Base-by-base conservation (phyloP, 2,888 invertebrate species). In the Athripsodes cinereus region DNA sequence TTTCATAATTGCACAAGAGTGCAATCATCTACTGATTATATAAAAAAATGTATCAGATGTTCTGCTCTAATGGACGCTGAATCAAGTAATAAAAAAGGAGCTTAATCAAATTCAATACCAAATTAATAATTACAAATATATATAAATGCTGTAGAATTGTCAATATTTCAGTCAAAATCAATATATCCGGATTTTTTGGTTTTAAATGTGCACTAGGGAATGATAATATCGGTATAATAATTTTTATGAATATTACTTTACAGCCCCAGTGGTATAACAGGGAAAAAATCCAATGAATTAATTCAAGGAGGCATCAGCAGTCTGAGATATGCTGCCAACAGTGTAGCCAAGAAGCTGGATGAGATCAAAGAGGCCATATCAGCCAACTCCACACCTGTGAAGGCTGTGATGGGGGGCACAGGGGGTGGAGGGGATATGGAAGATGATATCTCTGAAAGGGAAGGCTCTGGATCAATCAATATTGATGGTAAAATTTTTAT, bases 301-400 rank as follows among this genome's bases (percentile, higher is more conserved):
- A 81, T 93, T 52, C 88, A 92, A 74, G 92, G 92, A 61, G 91
- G 92, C 44, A 76, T 93, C 46, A 92, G 90, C 70, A 91, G 91
- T 67, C 81, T 94, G 40, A 92, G 92, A 71, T 90, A 87, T 13
- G 92, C 90, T 0, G 92, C 92, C 0, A 92, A 85, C 1, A 87
- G 88, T 44, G 84, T 94, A 70, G 92, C 85, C 20, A 92, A 92
- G 69, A 93, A 93, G 69, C 85, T 93, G 67, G 94, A 92, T 69
- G 94, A 93, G 72, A 88, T 94, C 71, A 93, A 93, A 70, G 93
- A 92, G 71, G 91, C 90, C 21, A 91, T 93, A 66, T 91, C 92
- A 1, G 90, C 89, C 0, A 92, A 88, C 64, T 87, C 89, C n/a
- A 92, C 92, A 10, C 92, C 92, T 0, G 88, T 90, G 2, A 92